These are phyloP conservation scores for Dinocampus coccinellae DNA, from an alignment of 2,888 invertebrate genomes.

Conservation along the genomic window DNA sequence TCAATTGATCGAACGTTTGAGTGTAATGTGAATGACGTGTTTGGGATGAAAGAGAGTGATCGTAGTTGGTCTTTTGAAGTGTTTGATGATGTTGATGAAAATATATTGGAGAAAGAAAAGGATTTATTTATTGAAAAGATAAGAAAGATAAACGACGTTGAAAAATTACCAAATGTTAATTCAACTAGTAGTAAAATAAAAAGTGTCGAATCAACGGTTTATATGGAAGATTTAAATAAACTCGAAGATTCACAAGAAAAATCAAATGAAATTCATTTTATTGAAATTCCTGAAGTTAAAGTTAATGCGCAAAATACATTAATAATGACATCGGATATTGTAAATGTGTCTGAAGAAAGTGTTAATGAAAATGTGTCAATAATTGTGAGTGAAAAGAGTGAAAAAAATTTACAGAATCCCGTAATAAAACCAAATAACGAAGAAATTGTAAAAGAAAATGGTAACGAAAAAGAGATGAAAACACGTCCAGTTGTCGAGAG, in stretches of 20 bases:
- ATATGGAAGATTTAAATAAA: slow-evolving; percentile 2
- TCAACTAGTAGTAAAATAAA: neutral
- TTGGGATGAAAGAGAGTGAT: slow-evolving; percentile 40
- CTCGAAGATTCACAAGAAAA: slow-evolving; percentile 10
- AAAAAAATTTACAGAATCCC: slow-evolving; percentile 7
- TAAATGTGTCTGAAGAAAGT: neutral
- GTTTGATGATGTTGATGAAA: slow-evolving; percentile 35
- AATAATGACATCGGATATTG: neutral
- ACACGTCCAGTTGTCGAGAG: neutral
- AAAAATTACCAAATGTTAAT: neutral
- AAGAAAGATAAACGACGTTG: slow-evolving; percentile 2
- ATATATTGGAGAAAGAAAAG: neutral
- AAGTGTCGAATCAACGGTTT: neutral
- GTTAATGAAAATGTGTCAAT: slow-evolving; percentile 1
- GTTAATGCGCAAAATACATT: neutral
- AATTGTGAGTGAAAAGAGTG: neutral
- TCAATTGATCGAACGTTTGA: slow-evolving; percentile 21
- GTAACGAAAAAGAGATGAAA: slow-evolving; percentile 13
- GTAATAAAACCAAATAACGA: neutral
- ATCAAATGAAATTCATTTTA: slow-evolving; percentile 19
- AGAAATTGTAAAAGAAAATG: slow-evolving; percentile 6
- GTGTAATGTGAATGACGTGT: slow-evolving; percentile 34
- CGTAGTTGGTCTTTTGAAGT: slow-evolving; percentile 44
- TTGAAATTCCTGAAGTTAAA: slow-evolving; percentile 11
- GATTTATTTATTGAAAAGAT: slow-evolving; percentile 9